These are phyloP conservation scores for Macquaria australasica DNA, from an alignment of 2,113 vertebrate species.

Conservation along the genomic window DNA sequence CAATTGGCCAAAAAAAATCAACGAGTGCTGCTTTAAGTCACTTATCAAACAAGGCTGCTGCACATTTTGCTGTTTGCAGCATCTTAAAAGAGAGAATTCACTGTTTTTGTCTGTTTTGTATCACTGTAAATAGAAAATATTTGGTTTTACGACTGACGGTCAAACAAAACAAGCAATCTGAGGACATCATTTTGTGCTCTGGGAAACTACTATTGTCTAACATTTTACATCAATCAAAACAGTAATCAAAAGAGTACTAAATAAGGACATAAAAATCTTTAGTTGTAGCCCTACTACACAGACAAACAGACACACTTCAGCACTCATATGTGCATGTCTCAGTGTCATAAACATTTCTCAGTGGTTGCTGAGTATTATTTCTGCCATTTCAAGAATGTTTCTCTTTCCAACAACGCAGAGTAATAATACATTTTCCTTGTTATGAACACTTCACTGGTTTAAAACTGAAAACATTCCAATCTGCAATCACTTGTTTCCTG, in stretches of 20 bases:
- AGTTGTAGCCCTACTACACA: not conserved
- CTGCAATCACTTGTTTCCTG: constrained; percentile 23
- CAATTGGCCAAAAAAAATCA: too few species aligned
- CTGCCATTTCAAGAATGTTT: not conserved
- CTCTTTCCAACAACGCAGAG: not conserved
- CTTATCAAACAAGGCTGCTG: not conserved
- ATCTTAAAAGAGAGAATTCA: not conserved
- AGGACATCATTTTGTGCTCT: not conserved
- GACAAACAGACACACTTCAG: not conserved
- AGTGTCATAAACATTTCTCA: not conserved
- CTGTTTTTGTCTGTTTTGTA: not conserved
- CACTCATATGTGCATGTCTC: not conserved
- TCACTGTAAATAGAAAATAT: not conserved
- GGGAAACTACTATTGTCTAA: not conserved
- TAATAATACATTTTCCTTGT: constrained; percentile 32
- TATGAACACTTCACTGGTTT: constrained; percentile 46
- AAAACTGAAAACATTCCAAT: constrained; percentile 35
- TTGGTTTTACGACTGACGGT: not conserved
- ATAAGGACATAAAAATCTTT: not conserved
- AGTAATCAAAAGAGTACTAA: not conserved
- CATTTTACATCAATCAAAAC: not conserved
- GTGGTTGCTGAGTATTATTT: not conserved
- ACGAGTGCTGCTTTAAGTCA: not conserved
- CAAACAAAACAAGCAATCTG: not conserved
- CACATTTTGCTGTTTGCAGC: not conserved